Base-by-base conservation (phyloP, 2,888 invertebrate genomes). In the Apomyelois bistriatella region DNA sequence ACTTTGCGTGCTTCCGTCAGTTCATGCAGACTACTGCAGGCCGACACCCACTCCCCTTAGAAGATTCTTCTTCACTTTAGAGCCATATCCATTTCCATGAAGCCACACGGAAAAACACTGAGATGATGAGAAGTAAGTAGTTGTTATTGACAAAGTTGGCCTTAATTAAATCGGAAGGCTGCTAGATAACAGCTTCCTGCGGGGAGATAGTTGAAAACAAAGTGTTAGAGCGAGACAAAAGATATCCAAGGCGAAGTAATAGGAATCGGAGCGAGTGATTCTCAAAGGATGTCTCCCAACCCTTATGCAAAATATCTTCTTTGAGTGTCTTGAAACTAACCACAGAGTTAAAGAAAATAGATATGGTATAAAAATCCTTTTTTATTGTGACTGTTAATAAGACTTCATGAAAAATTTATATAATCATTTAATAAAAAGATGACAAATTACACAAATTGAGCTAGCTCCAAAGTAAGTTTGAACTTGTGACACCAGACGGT, bases 231-330 rank as follows among this genome's bases (percentile, higher is more conserved):
- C 28, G 38, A 48, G 30, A 56, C 35, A 53, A n/a, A 46, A 40
- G 51, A 48, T 22, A 36, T 28, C 22, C 22, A 22, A 22, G 22
- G 32, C 43, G 47, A 56, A 58, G 52, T 60, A 58, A 57, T 56
- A 56, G 50, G 53, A 56, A 58, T 53, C 54, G 54, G 56, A 53
- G 54, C 55, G 48, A 54, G 48, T 56, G 53, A 53, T 48, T 49
- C 56, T 61, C 64, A 65, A 63, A 64, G 61, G 62, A 52, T 53
- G 55, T 59, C 53, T 54, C 53, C 53, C 53, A 52, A 54, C 59
- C 63, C 60, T 64, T 62, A 65, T 64, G 64, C 64, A 65, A 68
- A 68, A 64, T 60, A 62, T 60, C 64, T 64, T 67, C 59, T 64
- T 64, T 65, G 59, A 61, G 59, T 63, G 56, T 57, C 43, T 15